phyloP scores from a whole-genome alignment of 1,140 invertebrate species.

The Brachystomella parvula region DNA sequence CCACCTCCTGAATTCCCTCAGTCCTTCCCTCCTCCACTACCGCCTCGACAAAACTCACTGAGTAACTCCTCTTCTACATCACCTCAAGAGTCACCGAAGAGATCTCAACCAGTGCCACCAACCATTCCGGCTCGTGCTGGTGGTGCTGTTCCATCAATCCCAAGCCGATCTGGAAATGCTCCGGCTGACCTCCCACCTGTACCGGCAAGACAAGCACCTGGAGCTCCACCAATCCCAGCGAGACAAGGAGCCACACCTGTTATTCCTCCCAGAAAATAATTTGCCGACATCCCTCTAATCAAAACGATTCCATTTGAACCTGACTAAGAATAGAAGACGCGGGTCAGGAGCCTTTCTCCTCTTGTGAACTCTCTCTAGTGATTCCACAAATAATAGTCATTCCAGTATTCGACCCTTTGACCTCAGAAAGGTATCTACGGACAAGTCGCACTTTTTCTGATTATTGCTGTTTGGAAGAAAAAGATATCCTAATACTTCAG shows the following conservation, averaged over 20 bases:
- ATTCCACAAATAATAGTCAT: too few relatives aligned
- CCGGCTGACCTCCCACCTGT: conserved; percentile 43
- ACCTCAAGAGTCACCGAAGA: neutral
- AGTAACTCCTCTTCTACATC: neutral
- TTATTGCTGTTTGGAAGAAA: too few relatives aligned
- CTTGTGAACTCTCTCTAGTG: too few relatives aligned
- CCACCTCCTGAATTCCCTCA: conserved; percentile 25
- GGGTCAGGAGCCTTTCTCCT: too few relatives aligned
- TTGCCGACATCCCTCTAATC: too few relatives aligned
- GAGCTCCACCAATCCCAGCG: conserved; percentile 62
- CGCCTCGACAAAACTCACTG: conserved; percentile 40
- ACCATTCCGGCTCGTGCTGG: conserved; percentile 3
- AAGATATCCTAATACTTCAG: too few relatives aligned
- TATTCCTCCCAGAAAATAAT: conserved; percentile 33
- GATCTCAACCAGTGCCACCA: conserved; percentile 45
- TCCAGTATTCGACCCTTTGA: too few relatives aligned
- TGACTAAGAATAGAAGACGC: too few relatives aligned
- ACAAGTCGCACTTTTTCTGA: too few relatives aligned
- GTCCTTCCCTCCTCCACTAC: conserved; percentile 44
- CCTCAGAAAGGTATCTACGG: too few relatives aligned
- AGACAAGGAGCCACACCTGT: conserved; percentile 40
- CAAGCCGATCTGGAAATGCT: conserved; percentile 35
- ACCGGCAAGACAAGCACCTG: conserved; percentile 39
- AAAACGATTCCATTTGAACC: too few relatives aligned
- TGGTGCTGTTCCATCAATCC: conserved; percentile 1